Conservation (phyloP, 2,888 invertebrate genomes). For the Dicycla oo region DNA sequence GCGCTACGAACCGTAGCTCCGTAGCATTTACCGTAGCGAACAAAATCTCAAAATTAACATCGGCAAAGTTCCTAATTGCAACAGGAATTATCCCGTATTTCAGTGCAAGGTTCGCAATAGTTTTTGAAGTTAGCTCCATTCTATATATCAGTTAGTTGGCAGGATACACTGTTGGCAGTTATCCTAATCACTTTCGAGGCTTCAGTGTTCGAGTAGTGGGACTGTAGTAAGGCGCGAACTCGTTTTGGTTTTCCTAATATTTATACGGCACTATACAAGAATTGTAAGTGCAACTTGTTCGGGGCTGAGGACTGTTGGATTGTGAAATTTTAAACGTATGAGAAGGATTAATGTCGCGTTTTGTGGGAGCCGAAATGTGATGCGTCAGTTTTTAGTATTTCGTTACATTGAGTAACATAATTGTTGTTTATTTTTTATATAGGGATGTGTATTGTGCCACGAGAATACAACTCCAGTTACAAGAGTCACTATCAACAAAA, state of each 20-base stretch:
- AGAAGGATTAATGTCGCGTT: neutral
- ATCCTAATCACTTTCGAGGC: constrained; percentile 63
- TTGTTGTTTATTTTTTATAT: neutral
- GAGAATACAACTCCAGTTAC: neutral
- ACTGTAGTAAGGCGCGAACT: constrained; percentile 45
- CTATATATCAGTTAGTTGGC: constrained; percentile 63
- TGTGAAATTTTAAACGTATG: constrained; percentile 54
- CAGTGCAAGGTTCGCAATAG: constrained; percentile 53
- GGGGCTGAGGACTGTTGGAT: constrained; percentile 50
- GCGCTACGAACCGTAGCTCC: constrained; percentile 43
- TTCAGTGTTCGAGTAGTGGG: constrained; percentile 29
- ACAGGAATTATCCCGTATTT: constrained; percentile 59
- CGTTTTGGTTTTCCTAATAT: constrained; percentile 68
- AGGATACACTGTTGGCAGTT: constrained; percentile 59
- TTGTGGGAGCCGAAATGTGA: neutral
- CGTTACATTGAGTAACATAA: neutral
- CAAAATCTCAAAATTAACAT: constrained; percentile 53
- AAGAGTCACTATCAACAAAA: neutral
- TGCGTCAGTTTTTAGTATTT: neutral
- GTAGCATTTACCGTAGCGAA: constrained; percentile 50
- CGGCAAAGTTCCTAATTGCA: constrained; percentile 57
- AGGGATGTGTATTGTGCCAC: neutral
- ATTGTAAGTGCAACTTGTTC: constrained; percentile 59
- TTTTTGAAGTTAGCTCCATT: constrained; percentile 57
- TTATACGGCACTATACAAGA: constrained; percentile 57